These are phyloP conservation scores for Mya arenaria DNA, from an alignment of 1,140 invertebrate genomes.

Conservation along the genomic window DNA sequence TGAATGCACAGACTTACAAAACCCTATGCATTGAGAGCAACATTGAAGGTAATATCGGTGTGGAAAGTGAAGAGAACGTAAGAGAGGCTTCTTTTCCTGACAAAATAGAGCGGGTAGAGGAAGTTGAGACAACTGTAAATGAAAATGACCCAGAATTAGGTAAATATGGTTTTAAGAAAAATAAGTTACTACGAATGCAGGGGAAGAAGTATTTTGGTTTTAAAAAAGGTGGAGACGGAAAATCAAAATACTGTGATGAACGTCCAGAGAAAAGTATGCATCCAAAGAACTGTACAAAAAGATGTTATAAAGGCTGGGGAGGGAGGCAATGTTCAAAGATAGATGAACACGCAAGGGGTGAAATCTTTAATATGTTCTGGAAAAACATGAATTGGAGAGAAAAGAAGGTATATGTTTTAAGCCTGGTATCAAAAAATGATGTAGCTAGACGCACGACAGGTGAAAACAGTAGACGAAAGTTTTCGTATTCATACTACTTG, in stretches of 20 bases:
- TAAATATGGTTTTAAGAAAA: background rate
- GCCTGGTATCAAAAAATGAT: background rate
- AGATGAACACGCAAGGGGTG: background rate
- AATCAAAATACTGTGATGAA: background rate
- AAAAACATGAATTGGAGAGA: background rate
- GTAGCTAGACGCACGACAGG: background rate
- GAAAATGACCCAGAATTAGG: background rate
- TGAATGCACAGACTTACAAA: too few species aligned
- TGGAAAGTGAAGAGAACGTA: background rate
- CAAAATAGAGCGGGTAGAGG: constrained; percentile 1
- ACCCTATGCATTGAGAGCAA: background rate
- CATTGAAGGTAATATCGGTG: background rate
- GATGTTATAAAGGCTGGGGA: constrained; percentile 2
- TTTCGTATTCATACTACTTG: too few species aligned
- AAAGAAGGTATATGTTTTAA: constrained; percentile 11
- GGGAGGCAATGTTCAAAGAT: background rate
- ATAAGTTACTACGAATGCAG: constrained; percentile 14
- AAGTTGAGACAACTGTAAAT: background rate
- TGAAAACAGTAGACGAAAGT: background rate
- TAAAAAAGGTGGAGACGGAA: constrained; percentile 1
- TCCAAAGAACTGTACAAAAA: background rate
- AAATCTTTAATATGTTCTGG: background rate
- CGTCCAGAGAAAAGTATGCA: background rate
- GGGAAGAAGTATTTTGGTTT: constrained; percentile 16
- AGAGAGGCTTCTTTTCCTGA: too few species aligned